Conservation (phyloP, 53 echinoderm and acorn worm species). For the Glandiceps talaboti region DNA sequence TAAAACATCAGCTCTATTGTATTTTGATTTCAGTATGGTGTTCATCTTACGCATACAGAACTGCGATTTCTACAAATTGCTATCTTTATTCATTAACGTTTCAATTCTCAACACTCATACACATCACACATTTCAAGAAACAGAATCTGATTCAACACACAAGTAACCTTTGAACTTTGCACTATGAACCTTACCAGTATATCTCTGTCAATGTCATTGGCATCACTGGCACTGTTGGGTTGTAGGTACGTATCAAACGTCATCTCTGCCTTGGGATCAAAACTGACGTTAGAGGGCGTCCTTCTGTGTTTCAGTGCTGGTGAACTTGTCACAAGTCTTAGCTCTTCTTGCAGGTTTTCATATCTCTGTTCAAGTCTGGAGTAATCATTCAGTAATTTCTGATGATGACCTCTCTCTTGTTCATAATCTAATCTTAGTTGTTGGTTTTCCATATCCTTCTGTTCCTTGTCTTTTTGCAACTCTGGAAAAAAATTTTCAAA, state of each 20-base stretch:
- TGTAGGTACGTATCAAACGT: not conserved
- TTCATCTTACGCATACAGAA: too few species aligned
- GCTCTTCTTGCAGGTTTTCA: constrained; percentile 93
- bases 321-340: constrained; percentile 51
- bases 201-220: not conserved
- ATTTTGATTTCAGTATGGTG: too few species aligned
- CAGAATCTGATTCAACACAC: too few species aligned
- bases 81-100: too few species aligned
- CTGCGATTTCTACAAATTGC: too few species aligned
- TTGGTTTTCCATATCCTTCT: constrained; percentile 28
- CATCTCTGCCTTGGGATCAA: not conserved
- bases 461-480: constrained; percentile 23
- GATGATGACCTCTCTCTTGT: constrained; percentile 71
- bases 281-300: not conserved
- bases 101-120: too few species aligned
- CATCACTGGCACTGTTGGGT: not conserved
- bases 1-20: too few species aligned
- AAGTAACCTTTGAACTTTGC: too few species aligned
- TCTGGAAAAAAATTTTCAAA: not conserved
- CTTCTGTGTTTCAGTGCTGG: constrained; percentile 2
- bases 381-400: constrained; percentile 91
- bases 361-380: constrained; percentile 74
- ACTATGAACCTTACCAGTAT: not conserved
- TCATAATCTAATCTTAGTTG: constrained; percentile 34
- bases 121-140: too few species aligned